A percentile compares a stretch with the other conserved stretches of the same genome.
Conservation (phyloP, 2,888 invertebrate species). For the Gastrophysa polygoni region DNA sequence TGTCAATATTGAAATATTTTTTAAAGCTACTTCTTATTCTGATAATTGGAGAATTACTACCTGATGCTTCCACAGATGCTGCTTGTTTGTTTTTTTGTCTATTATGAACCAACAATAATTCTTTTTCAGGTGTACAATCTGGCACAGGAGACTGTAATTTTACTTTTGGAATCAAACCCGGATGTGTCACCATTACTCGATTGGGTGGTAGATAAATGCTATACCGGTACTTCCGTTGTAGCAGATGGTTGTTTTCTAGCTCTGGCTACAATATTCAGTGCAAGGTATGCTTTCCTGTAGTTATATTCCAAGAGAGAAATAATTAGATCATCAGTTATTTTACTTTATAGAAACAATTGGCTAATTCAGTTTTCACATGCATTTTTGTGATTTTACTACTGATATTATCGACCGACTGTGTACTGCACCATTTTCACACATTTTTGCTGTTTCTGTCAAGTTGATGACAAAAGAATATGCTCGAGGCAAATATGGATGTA, state of each 20-base stretch:
- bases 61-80: too few species aligned
- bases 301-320: neutral
- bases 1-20: too few species aligned
- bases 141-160: constrained; percentile 91
- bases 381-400: too few species aligned
- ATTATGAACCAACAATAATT: neutral
- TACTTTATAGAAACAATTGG: too few species aligned
- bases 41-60: too few species aligned
- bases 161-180: constrained; percentile 93
- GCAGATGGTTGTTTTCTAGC: constrained; percentile 97
- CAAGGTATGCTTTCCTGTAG: constrained; percentile 67
- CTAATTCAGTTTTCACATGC: too few species aligned
- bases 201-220: constrained; percentile 98
- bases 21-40: too few species aligned
- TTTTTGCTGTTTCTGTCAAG: too few species aligned
- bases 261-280: constrained; percentile 94
- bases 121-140: constrained; percentile 80
- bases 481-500: too few species aligned
- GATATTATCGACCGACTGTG: too few species aligned
- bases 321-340: constrained; percentile 13
- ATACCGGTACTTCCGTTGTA: constrained; percentile 87
- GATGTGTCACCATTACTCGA: constrained; percentile 91
- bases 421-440: too few species aligned
- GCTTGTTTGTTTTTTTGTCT: constrained; percentile 6
- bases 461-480: too few species aligned